These are phyloP conservation scores for Phrixothrix hirtus DNA, from an alignment of 2,888 invertebrate genomes.

Conservation along the genomic window DNA sequence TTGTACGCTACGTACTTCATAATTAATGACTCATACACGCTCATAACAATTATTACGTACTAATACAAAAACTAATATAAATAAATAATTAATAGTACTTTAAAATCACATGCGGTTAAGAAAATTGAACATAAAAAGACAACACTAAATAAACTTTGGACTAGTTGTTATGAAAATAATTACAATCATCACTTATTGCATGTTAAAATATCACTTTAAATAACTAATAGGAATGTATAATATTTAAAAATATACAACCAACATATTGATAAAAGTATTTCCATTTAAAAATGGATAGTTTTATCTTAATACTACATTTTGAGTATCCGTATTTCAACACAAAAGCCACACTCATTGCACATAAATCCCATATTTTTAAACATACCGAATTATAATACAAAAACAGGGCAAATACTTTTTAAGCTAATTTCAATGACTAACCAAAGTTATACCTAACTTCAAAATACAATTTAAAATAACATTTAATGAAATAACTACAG, in stretches of 20 bases:
- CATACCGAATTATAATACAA: constrained; percentile 9
- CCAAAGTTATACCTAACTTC: constrained; percentile 21
- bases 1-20: no score
- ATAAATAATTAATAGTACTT: constrained; percentile 20
- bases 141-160: constrained; percentile 2
- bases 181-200: constrained; percentile 12
- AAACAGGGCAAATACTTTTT: constrained; percentile 2
- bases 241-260: constrained; percentile 23
- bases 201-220: constrained; percentile 27
- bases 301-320: constrained; percentile 9
- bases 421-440: constrained; percentile 10
- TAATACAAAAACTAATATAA: constrained; percentile 16
- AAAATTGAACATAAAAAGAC: constrained; percentile 1
- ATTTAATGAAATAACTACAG: constrained; percentile 46
- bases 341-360: constrained; percentile 20
- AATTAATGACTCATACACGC: constrained; percentile 2
- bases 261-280: constrained; percentile 9
- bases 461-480: constrained; percentile 15
- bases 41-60: constrained; percentile 16
- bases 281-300: constrained; percentile 2
- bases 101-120: constrained; percentile 24
- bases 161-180: constrained; percentile 7
- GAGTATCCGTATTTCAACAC: constrained; percentile 16
- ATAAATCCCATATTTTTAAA: constrained; percentile 11
- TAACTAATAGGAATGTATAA: constrained; percentile 28